Percentiles rank a stretch among this genome's conserved stretches.
phyloP scores from a whole-genome alignment of 1,140 invertebrate genomes.

The Drosophila varians region DNA sequence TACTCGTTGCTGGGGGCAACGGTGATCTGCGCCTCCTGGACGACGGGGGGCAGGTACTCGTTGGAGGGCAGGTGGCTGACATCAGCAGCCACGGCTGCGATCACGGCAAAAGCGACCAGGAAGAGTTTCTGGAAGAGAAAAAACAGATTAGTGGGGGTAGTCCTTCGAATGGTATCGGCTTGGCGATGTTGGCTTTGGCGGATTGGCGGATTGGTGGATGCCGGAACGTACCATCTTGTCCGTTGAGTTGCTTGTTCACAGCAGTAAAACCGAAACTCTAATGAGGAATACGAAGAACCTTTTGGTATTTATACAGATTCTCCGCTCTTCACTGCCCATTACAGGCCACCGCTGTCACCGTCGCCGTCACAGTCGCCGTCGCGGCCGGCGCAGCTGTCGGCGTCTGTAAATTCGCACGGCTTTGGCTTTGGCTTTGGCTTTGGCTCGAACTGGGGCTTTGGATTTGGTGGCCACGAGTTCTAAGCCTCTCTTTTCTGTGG shows the following conservation, averaged over 20 bases:
- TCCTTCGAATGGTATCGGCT: slow-evolving; percentile 24
- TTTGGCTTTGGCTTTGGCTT: slow-evolving; percentile 29
- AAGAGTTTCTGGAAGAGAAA: slow-evolving; percentile 73
- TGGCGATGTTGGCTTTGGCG: not conserved
- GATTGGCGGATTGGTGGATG: not conserved
- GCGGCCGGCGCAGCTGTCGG: slow-evolving; percentile 11
- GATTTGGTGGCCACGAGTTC: slow-evolving; percentile 49
- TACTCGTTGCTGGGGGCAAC: slow-evolving; percentile 60
- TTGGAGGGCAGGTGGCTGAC: slow-evolving; percentile 78
- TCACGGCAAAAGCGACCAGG: slow-evolving; percentile 74
- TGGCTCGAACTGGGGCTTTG: too few species aligned
- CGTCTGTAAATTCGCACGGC: slow-evolving; percentile 69
- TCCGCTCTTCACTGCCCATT: slow-evolving; percentile 59
- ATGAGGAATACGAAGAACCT: slow-evolving; percentile 80
- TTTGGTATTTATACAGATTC: slow-evolving; percentile 82
- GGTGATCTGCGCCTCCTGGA: slow-evolving; percentile 49
- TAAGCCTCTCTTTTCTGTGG: slow-evolving; percentile 56
- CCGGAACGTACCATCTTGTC: slow-evolving; percentile 67
- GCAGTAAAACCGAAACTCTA: slow-evolving; percentile 78
- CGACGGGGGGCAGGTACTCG: slow-evolving; percentile 67
- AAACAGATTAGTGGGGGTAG: slow-evolving; percentile 17
- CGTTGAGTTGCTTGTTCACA: slow-evolving; percentile 75
- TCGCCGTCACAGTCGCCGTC: slow-evolving; percentile 29
- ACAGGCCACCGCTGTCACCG: slow-evolving; percentile 38
- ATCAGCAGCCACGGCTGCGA: slow-evolving; percentile 75